A percentile compares a stretch with the other conserved stretches of the same genome.
Conservation (phyloP, 2,113 vertebrate species). For the Axis porcinus region DNA sequence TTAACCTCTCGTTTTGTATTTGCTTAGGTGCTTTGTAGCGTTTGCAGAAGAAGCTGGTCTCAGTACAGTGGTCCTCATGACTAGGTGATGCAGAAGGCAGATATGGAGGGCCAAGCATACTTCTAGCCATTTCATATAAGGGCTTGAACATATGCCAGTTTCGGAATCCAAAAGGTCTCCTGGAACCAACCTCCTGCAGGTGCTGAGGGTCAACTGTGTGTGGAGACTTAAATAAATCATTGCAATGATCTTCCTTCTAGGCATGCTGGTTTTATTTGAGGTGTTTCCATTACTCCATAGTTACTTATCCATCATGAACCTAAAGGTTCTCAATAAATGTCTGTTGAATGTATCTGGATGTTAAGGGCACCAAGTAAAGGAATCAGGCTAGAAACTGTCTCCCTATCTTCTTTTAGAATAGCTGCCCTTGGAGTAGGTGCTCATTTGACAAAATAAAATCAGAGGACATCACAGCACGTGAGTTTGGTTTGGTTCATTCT, state of each 20-base stretch:
- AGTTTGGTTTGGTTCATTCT: background rate
- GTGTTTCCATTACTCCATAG: background rate
- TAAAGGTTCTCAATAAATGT: background rate
- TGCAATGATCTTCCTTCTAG: background rate
- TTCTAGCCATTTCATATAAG: background rate
- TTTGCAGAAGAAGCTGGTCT: background rate
- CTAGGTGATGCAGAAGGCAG: background rate
- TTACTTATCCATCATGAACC: background rate
- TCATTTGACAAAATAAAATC: background rate
- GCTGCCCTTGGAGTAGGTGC: background rate
- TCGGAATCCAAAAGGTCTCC: background rate
- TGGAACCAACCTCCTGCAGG: background rate
- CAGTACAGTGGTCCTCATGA: background rate
- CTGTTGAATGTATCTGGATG: background rate
- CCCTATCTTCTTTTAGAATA: background rate
- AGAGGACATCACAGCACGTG: background rate
- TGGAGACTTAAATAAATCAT: background rate
- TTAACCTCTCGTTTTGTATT: background rate
- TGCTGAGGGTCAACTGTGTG: background rate
- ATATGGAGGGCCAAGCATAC: rapidly evolving
- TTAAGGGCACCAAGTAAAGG: background rate
- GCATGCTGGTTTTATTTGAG: background rate
- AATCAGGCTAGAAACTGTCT: background rate
- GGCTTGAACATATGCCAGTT: background rate
- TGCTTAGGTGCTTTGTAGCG: background rate